Base-by-base conservation (phyloP, 2,888 invertebrate species). In the Sarcophaga rosellei region DNA sequence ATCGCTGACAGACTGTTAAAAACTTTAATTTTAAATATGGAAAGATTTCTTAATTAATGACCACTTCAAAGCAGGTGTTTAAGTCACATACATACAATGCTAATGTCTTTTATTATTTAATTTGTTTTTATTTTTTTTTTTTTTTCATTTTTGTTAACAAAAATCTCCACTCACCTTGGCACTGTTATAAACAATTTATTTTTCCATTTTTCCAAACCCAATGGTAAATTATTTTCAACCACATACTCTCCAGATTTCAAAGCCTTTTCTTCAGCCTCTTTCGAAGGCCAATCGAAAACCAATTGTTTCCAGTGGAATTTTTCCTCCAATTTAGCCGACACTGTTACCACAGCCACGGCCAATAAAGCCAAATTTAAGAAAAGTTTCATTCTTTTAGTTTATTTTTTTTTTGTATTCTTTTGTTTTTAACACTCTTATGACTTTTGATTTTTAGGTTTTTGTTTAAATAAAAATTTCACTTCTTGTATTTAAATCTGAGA, bases 151-250 rank as follows among this genome's bases (percentile, higher is more conserved):
- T 35, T 35, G 1, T 20, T 12, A 25, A 86, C 89, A 15, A 53
- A 23, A 66, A 57, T 65, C 35, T 65, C 66, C 78, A 2, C 70
- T 91, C 92, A 95, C 95, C 95, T 94, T 83, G 96, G 96, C 35
- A 96, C 95, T 10, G 96, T 96, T 59, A 96, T 94, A 90, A 95
- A 96, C 66, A 95, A 92, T 94, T 95, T 96, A 92, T 95, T 94
- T 90, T 94, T 95, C 96, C 96, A 96, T 79, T 95, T 94, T 77
- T 95, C 96, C 85, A 97, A 89, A 15, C 96, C 96, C 72, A 96
- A 92, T 0, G 96, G 96, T 72, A 96, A 93, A 92, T 96, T 96
- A 91, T 96, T 95, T 77, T 94, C 95, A 12, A 94, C 94, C 6
- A 95, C 93, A 90, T 95, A 96, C 72, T 93, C 94, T 63, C 95